Conservation (phyloP, 2,113 vertebrate genomes). For the Philantomba maxwellii region DNA sequence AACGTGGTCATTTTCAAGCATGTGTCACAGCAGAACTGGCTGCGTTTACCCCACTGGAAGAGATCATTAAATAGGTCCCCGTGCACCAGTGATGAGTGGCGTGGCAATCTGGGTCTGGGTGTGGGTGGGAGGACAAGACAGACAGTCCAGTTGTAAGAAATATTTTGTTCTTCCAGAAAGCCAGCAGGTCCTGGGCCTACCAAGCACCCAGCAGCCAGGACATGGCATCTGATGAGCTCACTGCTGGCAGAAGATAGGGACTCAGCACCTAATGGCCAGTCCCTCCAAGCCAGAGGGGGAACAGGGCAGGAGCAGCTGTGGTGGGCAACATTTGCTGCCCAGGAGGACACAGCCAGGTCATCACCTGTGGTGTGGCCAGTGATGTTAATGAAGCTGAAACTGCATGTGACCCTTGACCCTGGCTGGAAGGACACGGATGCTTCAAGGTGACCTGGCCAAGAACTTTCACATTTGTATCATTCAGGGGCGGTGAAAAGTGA, state of each 20-base stretch:
- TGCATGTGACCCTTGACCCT: neutral
- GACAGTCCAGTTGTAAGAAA: neutral
- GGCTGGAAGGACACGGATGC: neutral
- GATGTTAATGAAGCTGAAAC: neutral
- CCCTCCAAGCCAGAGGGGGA: neutral
- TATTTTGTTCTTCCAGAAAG: neutral
- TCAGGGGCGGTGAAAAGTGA: neutral
- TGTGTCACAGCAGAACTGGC: neutral
- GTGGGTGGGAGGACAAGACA: neutral
- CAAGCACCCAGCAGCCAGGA: neutral
- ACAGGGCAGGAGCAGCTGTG: neutral
- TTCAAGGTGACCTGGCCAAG: neutral
- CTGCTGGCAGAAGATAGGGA: neutral
- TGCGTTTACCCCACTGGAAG: neutral
- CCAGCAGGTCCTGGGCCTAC: neutral
- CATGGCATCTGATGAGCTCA: neutral
- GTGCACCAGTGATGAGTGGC: neutral
- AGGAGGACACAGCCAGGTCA: neutral
- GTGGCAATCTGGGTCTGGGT: neutral
- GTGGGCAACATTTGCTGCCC: neutral
- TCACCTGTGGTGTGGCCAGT: neutral
- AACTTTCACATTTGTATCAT: neutral
- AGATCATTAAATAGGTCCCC: neutral
- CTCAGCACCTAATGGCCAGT: neutral
- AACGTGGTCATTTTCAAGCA: neutral